Conservation (phyloP, 1,140 invertebrate genomes). For the Portunus trituberculatus region DNA sequence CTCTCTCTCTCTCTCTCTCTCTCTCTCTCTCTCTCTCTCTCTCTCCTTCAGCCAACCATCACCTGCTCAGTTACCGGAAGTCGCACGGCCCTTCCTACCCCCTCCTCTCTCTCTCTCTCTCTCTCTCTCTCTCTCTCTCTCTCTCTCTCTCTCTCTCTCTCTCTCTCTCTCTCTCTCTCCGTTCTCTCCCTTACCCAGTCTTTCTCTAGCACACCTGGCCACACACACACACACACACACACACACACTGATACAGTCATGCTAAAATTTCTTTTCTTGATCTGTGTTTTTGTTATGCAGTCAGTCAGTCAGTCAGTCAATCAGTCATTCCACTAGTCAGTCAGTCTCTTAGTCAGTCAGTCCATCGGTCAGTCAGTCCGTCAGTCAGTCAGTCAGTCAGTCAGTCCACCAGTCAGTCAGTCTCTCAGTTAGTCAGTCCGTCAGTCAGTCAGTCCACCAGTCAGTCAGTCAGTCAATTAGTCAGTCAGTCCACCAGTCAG, state of each 20-base stretch:
- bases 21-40: conserved; percentile 18
- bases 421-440: too few relatives aligned
- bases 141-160: not conserved
- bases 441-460: not conserved
- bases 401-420: not conserved
- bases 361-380: not conserved
- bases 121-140: not conserved
- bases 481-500: too few relatives aligned
- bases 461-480: not conserved
- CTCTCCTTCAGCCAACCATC: not conserved
- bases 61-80: not conserved
- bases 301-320: not conserved
- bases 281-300: not conserved
- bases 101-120: too few relatives aligned
- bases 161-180: not conserved
- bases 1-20: conserved; percentile 20
- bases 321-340: not conserved
- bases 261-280: too few relatives aligned
- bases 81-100: not conserved
- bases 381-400: not conserved
- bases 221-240: too few relatives aligned
- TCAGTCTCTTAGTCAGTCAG: not conserved
- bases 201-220: not conserved
- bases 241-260: too few relatives aligned
- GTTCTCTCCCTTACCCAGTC: not conserved